Base-by-base conservation (phyloP, 2,888 invertebrate species). In the Leucophenga maculata region DNA sequence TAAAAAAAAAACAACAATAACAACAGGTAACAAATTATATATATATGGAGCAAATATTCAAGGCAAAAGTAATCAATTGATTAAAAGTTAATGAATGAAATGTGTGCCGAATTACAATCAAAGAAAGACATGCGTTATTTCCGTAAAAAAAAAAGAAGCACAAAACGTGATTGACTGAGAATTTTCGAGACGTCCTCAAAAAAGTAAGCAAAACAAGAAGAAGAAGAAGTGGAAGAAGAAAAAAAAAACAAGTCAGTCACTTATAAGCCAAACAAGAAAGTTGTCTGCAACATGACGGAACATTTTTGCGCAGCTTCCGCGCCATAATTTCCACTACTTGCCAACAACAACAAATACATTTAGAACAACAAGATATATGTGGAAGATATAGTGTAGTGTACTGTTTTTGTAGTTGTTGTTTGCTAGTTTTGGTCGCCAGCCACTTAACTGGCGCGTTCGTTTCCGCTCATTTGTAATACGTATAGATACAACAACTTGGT, bases 261-360 rank as follows among this genome's bases (percentile, higher is more conserved):
- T 54, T 20, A 11, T 18, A 39, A 39, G 11, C 39, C 39, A 39
- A 39, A 39, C 39, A 39, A 39, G 39, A 39, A 39, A 39, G 39
- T 39, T 39, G 39, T 39, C 3, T 22, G 48, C 44, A 69, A 74
- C 73, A 48, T 18, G 71, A 77, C 79, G 79, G 78, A 78, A 78
- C 73, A 75, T 75, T 73, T 75, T 77, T 72, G 67, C 68, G 65
- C 57, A 57, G 57, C 57, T 57, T 57, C 57, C 57, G 57, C 31
- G 57, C 57, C 57, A 31, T 31, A 31, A 57, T 57, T 57, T 57
- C 22, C 31, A 26, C 22, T 11, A 54, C 8, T 18, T 18, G 14
- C 50, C n/a, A 50, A n/a, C 6, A 13, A 4, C 9, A 39, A 11
- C 39, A 39, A 9, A 8, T 39, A 39, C 39, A 39, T 39, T 39